Evolutionary conservation across 1,140 invertebrate genomes (phyloP).

Genomic region (Drosophila willistoni): DNA sequence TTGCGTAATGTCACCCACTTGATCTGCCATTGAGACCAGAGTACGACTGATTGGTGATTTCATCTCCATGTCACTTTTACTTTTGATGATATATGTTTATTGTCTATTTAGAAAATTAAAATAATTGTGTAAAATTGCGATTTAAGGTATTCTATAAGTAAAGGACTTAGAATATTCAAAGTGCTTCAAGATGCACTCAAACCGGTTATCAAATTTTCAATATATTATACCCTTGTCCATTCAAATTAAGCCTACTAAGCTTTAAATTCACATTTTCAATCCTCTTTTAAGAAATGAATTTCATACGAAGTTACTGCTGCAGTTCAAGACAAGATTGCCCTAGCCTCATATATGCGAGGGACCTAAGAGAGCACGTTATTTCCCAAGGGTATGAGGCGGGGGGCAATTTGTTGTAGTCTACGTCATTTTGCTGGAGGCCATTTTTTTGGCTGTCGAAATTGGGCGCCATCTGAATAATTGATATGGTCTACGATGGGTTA

Average conservation of each 20-base stretch:
- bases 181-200: no score
- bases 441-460: conserved; percentile 52
- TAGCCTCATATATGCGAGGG: background rate
- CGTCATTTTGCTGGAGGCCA: conserved; percentile 66
- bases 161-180: no score
- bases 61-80: no score
- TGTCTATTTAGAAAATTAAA: no score
- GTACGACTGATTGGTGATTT: no score
- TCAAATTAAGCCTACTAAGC: background rate
- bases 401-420: conserved; percentile 7
- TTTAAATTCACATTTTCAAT: conserved; percentile 13
- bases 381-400: conserved; percentile 56
- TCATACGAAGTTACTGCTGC: background rate
- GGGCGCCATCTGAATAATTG: conserved; percentile 70
- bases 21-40: no score
- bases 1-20: no score
- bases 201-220: no score
- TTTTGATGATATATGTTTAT: no score
- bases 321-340: background rate
- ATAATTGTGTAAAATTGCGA: no score
- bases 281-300: background rate
- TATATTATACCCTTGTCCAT: background rate
- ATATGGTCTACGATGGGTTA: conserved; percentile 61
- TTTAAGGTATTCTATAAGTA: no score
- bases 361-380: conserved; percentile 44